Conservation (phyloP, 2,113 vertebrate genomes). For the Pyrgilauda ruficollis region DNA sequence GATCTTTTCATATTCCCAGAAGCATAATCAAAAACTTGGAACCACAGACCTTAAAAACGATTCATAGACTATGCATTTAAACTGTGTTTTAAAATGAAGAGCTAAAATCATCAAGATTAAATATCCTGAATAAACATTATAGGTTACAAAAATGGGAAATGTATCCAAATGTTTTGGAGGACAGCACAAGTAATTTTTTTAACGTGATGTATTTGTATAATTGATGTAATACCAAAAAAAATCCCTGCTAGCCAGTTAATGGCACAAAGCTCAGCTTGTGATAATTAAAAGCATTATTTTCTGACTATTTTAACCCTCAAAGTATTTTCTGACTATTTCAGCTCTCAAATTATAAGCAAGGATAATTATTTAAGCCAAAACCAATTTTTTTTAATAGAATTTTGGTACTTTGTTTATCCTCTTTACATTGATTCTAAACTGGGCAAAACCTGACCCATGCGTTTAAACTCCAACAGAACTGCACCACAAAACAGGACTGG, state of each 20-base stretch:
- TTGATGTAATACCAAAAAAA: constrained; percentile 17
- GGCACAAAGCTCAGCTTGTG: not conserved
- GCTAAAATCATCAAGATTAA: not conserved
- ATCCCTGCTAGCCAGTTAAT: not conserved
- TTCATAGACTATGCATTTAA: not conserved
- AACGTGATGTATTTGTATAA: constrained; percentile 16
- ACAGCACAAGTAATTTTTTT: not conserved
- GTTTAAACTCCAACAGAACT: not conserved
- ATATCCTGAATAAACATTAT: not conserved
- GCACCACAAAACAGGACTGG: not conserved
- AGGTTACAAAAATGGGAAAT: not conserved
- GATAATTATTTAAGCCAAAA: not conserved
- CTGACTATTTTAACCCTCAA: not conserved
- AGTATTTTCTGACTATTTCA: not conserved
- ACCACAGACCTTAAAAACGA: not conserved
- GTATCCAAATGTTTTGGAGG: not conserved
- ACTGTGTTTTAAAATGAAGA: not conserved
- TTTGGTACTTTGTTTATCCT: not conserved
- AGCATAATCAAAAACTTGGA: not conserved
- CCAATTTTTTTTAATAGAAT: not conserved
- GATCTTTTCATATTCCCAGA: not conserved
- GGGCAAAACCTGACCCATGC: not conserved
- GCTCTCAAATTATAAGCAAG: not conserved
- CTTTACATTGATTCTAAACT: not conserved
- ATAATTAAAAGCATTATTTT: not conserved